phyloP scores from a whole-genome alignment of 92 coral and sea anemone species.

The Phenganax marumi region DNA sequence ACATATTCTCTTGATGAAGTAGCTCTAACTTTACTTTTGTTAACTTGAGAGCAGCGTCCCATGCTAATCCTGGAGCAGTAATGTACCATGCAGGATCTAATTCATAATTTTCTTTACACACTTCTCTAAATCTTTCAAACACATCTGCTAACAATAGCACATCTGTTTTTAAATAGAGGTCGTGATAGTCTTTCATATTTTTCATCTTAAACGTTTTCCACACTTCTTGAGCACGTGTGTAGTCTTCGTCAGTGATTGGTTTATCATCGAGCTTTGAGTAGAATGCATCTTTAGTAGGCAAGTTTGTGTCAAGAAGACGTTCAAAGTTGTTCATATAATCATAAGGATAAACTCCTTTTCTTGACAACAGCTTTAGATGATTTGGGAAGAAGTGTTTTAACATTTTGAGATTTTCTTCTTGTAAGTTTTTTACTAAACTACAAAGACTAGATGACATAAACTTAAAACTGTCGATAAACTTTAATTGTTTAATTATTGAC shows the following conservation, averaged over 20 bases:
- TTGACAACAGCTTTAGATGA: not conserved
- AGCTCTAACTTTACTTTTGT: too few relatives aligned
- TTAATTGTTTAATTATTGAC: too few relatives aligned
- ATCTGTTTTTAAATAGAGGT: not conserved
- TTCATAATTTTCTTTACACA: not conserved
- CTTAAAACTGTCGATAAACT: too few relatives aligned
- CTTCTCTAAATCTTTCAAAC: not conserved
- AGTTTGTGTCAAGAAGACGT: not conserved
- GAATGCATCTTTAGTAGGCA: not conserved
- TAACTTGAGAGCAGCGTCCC: too few relatives aligned
- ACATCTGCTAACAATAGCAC: not conserved
- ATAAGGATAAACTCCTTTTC: not conserved
- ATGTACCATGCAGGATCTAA: too few relatives aligned
- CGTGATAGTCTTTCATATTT: not conserved
- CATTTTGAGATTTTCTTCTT: too few relatives aligned
- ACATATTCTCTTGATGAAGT: too few relatives aligned
- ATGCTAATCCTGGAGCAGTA: too few relatives aligned
- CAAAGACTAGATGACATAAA: too few relatives aligned
- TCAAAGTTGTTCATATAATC: not conserved
- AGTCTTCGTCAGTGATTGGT: not conserved
- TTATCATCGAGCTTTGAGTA: not conserved
- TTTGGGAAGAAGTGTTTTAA: not conserved
- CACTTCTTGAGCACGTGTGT: not conserved
- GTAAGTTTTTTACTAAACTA: too few relatives aligned
- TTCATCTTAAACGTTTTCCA: not conserved